These are phyloP conservation scores for Elachura formosa DNA, from an alignment of 2,113 vertebrate genomes.

Conservation along the genomic window DNA sequence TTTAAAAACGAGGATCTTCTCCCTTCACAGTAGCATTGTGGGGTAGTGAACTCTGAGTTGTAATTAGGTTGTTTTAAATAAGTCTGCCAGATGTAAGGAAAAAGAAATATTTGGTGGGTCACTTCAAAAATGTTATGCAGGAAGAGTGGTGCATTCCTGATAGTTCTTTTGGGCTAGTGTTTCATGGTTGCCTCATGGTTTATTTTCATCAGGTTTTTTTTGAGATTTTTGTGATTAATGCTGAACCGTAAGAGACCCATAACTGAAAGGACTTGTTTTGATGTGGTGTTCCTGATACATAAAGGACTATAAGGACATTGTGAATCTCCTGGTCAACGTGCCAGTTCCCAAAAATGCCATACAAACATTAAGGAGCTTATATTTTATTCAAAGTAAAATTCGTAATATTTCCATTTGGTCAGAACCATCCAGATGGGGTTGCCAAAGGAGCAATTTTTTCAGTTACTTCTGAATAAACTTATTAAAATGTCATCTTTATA, in stretches of 20 bases:
- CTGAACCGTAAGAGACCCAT: neutral
- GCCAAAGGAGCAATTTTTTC: constrained; percentile 3
- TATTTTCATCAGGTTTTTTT: neutral
- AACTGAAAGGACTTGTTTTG: neutral
- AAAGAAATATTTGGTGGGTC: neutral
- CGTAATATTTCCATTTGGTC: neutral
- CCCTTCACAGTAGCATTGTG: neutral
- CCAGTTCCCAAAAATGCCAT: neutral
- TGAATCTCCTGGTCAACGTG: neutral
- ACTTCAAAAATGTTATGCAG: neutral
- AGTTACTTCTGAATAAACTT: constrained; percentile 24
- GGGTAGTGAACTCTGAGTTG: neutral
- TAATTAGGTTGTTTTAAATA: neutral
- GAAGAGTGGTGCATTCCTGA: neutral
- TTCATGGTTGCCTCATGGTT: neutral
- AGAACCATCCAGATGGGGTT: neutral
- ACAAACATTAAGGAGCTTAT: neutral
- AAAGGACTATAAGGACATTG: neutral
- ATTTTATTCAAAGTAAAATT: neutral
- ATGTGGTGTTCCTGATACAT: neutral
- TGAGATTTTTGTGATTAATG: neutral
- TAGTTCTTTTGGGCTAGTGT: neutral
- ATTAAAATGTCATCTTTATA: constrained; percentile 34
- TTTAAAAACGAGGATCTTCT: neutral
- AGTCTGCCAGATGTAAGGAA: neutral